These are phyloP conservation scores for Chromis chromis DNA, from an alignment of 2,797 vertebrate genomes.

Conservation along the genomic window DNA sequence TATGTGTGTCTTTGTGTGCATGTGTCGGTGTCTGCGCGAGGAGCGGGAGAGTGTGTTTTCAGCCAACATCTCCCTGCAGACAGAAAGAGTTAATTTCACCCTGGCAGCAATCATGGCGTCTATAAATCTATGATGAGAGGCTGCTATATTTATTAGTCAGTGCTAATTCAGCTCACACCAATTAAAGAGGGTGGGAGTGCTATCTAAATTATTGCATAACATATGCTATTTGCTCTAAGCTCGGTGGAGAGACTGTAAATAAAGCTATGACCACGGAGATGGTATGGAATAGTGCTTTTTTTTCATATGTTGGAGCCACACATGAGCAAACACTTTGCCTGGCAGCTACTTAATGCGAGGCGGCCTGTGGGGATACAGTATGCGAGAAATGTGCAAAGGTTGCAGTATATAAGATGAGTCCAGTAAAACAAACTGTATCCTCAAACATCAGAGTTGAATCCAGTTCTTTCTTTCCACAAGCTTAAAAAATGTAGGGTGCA, in stretches of 20 bases:
- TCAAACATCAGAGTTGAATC: constrained; percentile 1
- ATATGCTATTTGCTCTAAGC: constrained; percentile 47
- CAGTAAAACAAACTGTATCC: not conserved
- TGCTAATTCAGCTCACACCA: constrained; percentile 58
- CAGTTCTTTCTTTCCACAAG: not conserved
- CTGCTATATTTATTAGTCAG: constrained; percentile 66
- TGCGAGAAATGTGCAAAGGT: not conserved
- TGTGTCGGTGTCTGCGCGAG: constrained; percentile 1
- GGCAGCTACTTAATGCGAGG: not conserved
- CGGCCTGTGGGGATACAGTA: constrained; percentile 9
- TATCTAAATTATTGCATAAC: constrained; percentile 62
- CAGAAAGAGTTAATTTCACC: constrained; percentile 69
- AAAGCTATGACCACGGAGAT: constrained; percentile 26
- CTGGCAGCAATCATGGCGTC: constrained; percentile 62
- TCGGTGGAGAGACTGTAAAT: constrained; percentile 51
- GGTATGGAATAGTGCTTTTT: not conserved
- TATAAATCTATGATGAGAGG: constrained; percentile 72
- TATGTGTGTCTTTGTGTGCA: constrained; percentile 21
- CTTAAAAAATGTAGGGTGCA: not conserved
- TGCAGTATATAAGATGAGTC: not conserved
- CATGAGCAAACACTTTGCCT: constrained; percentile 19
- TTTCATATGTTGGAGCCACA: constrained; percentile 13
- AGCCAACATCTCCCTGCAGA: constrained; percentile 46
- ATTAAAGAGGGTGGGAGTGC: constrained; percentile 53
- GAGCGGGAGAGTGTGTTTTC: constrained; percentile 23